These are phyloP conservation scores for Adelges cooleyi DNA, from an alignment of 1,140 invertebrate species.

Conservation along the genomic window DNA sequence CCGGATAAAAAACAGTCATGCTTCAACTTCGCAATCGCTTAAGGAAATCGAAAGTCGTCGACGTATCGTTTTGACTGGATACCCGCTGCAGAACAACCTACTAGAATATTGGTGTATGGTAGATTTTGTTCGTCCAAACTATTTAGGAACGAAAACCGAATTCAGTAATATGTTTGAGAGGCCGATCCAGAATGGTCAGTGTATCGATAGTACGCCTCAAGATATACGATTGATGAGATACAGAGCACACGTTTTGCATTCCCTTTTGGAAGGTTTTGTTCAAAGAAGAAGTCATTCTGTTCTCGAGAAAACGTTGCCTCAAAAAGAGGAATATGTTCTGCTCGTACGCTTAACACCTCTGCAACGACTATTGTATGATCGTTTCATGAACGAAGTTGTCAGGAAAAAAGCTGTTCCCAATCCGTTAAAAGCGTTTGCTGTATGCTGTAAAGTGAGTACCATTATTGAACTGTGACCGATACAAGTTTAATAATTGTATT, in stretches of 20 bases:
- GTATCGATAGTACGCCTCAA: slow-evolving; percentile 80
- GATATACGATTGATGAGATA: slow-evolving; percentile 83
- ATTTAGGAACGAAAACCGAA: slow-evolving; percentile 81
- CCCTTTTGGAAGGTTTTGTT: slow-evolving; percentile 80
- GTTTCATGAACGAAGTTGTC: slow-evolving; percentile 84
- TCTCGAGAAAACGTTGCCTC: slow-evolving; percentile 69
- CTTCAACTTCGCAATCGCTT: slow-evolving; percentile 80
- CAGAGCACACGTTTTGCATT: slow-evolving; percentile 79
- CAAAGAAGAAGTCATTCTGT: slow-evolving; percentile 83
- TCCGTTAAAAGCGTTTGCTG: slow-evolving; percentile 93
- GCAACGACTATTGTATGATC: slow-evolving; percentile 76
- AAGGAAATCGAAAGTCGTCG: slow-evolving; percentile 84
- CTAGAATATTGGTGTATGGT: slow-evolving; percentile 97
- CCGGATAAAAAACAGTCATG: slow-evolving; percentile 90
- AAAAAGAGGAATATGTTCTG: slow-evolving; percentile 86
- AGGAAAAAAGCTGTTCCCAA: slow-evolving; percentile 77
- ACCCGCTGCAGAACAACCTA: slow-evolving; percentile 93
- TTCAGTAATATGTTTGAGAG: slow-evolving; percentile 93
- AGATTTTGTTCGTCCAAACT: slow-evolving; percentile 88
- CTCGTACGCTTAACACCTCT: slow-evolving; percentile 75
- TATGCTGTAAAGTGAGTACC: slow-evolving; percentile 84
- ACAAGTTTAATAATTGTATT: not conserved
- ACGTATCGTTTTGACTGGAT: slow-evolving; percentile 83
- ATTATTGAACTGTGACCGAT: not conserved
- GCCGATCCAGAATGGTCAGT: slow-evolving; percentile 89